These are phyloP conservation scores for Saxicola maurus DNA, from an alignment of 2,797 vertebrate species.

Conservation along the genomic window DNA sequence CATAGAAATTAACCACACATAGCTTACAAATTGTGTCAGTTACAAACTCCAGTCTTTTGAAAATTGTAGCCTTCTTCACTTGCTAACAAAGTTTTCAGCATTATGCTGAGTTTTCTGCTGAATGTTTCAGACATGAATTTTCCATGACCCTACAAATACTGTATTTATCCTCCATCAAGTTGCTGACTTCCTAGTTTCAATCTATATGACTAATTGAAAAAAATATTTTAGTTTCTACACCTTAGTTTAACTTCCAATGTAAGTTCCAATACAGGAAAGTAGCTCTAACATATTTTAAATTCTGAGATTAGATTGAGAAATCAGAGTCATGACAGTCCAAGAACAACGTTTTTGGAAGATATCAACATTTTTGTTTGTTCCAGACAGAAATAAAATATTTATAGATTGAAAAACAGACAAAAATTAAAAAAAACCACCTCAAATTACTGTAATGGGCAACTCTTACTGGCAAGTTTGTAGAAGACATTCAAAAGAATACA, in stretches of 20 bases:
- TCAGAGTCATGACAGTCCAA: background rate
- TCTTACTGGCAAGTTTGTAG: background rate
- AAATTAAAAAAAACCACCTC: rapidly evolving
- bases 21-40: background rate
- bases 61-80: background rate
- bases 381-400: background rate
- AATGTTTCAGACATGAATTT: background rate
- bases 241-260: background rate
- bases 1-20: background rate
- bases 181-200: background rate
- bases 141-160: background rate
- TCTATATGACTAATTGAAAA: background rate
- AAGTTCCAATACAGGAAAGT: background rate
- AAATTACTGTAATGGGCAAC: rapidly evolving
- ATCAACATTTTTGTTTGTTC: background rate
- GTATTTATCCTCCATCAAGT: background rate
- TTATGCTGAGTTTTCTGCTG: background rate
- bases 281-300: background rate
- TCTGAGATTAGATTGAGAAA: background rate
- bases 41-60: background rate
- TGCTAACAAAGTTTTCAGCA: background rate
- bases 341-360: background rate
- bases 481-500: background rate
- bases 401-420: background rate
- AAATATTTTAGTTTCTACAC: background rate